These are phyloP conservation scores for Sycophaga agraensis DNA, from an alignment of 1,140 invertebrate genomes.

Conservation along the genomic window DNA sequence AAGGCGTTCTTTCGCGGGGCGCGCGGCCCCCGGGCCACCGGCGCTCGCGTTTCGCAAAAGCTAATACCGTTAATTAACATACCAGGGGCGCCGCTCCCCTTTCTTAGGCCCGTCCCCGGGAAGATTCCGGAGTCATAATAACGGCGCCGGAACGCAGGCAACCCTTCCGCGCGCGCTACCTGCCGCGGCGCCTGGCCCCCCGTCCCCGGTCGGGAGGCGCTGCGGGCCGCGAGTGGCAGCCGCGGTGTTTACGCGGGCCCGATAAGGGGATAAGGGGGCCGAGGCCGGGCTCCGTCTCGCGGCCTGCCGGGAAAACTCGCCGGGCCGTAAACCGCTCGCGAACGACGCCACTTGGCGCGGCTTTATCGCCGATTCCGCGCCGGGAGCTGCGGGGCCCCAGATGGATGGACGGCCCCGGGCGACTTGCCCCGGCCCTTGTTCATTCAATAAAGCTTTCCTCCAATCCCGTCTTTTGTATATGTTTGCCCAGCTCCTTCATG, in stretches of 20 bases:
- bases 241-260: no score
- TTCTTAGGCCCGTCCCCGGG: no score
- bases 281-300: no score
- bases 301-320: neutral
- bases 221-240: no score
- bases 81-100: slow-evolving; percentile 33
- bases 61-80: slow-evolving; percentile 56
- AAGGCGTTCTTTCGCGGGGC: slow-evolving; percentile 38
- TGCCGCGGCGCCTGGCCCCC: neutral
- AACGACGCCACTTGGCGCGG: slow-evolving; percentile 3
- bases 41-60: slow-evolving; percentile 39
- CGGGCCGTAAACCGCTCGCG: slow-evolving; percentile 6
- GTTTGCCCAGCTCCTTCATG: no score
- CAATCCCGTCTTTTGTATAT: no score
- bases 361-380: slow-evolving; percentile 12
- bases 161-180: neutral
- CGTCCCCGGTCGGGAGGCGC: neutral
- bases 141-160: neutral
- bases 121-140: slow-evolving; percentile 3
- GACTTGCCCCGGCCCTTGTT: no score
- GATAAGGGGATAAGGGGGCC: no score
- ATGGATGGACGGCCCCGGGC: no score
- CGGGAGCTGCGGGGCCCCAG: neutral
- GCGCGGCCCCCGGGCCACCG: neutral
- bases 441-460: no score